These are phyloP conservation scores for Diplodus sargus DNA, from an alignment of 2,797 vertebrate species.

Conservation along the genomic window DNA sequence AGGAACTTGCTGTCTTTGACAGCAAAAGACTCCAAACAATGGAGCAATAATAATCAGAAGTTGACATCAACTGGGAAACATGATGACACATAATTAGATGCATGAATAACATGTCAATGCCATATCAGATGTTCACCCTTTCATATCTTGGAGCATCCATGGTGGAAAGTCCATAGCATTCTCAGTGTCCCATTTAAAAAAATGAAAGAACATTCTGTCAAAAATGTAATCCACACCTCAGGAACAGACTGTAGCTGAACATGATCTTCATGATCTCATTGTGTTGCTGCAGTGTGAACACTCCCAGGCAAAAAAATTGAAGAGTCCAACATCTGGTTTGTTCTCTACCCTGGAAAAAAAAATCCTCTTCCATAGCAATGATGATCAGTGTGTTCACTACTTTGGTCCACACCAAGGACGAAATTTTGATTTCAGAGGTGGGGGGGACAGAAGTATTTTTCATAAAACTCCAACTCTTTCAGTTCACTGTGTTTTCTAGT, in stretches of 20 bases:
- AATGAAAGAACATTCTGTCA: slow-evolving; percentile 21
- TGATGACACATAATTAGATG: background rate
- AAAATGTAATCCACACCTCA: slow-evolving; percentile 57
- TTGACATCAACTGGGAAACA: slow-evolving; percentile 21
- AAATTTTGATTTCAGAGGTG: too few species aligned
- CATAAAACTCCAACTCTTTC: too few species aligned
- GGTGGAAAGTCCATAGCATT: slow-evolving; percentile 21
- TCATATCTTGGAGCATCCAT: background rate
- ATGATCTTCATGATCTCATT: slow-evolving; percentile 6
- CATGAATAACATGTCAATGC: slow-evolving; percentile 20
- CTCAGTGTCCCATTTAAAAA: slow-evolving; percentile 40
- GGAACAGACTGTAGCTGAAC: slow-evolving; percentile 36
- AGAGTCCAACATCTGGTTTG: background rate
- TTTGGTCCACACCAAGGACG: background rate
- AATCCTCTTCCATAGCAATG: background rate
- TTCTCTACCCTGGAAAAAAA: background rate
- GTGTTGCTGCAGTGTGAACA: slow-evolving; percentile 17
- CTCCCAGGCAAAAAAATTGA: background rate
- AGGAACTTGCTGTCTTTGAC: background rate
- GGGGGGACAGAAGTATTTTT: too few species aligned
- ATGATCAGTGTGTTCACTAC: background rate
- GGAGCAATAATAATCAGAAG: background rate
- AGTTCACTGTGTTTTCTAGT: too few species aligned
- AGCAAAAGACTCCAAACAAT: slow-evolving; percentile 13
- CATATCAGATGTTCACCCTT: slow-evolving; percentile 33